Conservation (phyloP, 2,888 invertebrate species). For the Carpatolechia fugitivella region DNA sequence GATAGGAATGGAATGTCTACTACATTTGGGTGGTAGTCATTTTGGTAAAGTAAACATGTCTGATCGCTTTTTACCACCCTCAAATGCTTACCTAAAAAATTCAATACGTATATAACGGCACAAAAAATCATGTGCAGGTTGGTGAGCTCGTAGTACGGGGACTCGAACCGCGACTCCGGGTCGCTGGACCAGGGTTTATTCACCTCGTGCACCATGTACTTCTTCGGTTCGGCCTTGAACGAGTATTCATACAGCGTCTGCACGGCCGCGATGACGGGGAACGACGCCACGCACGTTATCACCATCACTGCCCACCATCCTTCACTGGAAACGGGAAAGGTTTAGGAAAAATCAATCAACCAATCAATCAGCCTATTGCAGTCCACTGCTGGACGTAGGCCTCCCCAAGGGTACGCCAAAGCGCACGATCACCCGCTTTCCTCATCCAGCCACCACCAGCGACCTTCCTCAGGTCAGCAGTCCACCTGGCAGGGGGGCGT, state of each 20-base stretch:
- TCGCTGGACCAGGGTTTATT: constrained; percentile 31
- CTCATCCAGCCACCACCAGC: too few species aligned
- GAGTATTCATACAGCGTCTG: constrained; percentile 36
- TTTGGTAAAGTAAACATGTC: too few species aligned
- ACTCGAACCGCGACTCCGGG: constrained; percentile 35
- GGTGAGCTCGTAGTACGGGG: constrained; percentile 48
- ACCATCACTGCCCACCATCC: constrained; percentile 39
- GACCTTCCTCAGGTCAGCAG: too few species aligned
- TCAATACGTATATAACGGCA: constrained; percentile 34
- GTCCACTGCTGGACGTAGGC: too few species aligned
- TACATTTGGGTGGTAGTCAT: too few species aligned
- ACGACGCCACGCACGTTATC: constrained; percentile 28
- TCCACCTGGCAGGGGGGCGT: too few species aligned
- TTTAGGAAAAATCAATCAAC: too few species aligned
- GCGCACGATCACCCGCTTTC: too few species aligned
- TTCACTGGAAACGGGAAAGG: constrained; percentile 34
- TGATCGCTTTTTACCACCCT: too few species aligned
- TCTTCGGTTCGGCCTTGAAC: constrained; percentile 33
- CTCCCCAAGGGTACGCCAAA: too few species aligned
- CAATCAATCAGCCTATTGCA: too few species aligned
- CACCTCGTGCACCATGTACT: constrained; percentile 42
- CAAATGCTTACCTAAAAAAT: constrained; percentile 36
- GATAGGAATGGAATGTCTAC: too few species aligned
- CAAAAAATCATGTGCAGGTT: constrained; percentile 40
- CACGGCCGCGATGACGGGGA: constrained; percentile 40